Base-by-base conservation (phyloP, 1,140 invertebrate genomes). In the Eubasilissa regina region DNA sequence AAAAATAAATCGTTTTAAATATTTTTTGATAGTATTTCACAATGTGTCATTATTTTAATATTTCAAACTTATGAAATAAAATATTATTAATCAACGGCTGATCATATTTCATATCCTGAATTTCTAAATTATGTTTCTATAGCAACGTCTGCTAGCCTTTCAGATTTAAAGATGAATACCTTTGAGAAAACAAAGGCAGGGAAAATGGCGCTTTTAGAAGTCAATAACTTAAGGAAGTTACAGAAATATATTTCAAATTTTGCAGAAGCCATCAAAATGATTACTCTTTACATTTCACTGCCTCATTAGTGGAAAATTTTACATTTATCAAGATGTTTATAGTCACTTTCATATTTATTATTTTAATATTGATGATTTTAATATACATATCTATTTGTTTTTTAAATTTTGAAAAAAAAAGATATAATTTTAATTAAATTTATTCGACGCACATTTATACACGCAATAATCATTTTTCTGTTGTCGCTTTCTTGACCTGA, bases 241-340 rank as follows among this genome's bases (percentile, higher is more conserved):
- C 35, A 43, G 64, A 68, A 68, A 68, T 68, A 68, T 45, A 68
- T 68, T 68, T 68, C 15, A 68, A 15, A 68, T 68, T 68, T 21
- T 4, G 7, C 64, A 45, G 64, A 47, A 68, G 64, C 64, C 64
- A 68, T 45, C 45, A 35, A n/a, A 45, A 43, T 68, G 64, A 68
- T 68, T 68, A 68, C 64, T 45, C n/a, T 45, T n/a, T 10, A 17
- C 35, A 47, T 68, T 68, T 68, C 64, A 68, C 11, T 15, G n/a
- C 64, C 47, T 58, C 55, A 58, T 21, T 19, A 21, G 51, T n/a
- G 17, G 51, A 12, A n/a, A n/a, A 6, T 35, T 35, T 35, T 3
- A 35, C 1, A 35, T 35, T 35, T 35, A 35, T 3, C 25, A 3
- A 35, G 6, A 35, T 1, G 6, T 35, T 35, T 35, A 6, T 35